Conservation (phyloP, 2,113 vertebrate species). For the Anolis carolinensis region DNA sequence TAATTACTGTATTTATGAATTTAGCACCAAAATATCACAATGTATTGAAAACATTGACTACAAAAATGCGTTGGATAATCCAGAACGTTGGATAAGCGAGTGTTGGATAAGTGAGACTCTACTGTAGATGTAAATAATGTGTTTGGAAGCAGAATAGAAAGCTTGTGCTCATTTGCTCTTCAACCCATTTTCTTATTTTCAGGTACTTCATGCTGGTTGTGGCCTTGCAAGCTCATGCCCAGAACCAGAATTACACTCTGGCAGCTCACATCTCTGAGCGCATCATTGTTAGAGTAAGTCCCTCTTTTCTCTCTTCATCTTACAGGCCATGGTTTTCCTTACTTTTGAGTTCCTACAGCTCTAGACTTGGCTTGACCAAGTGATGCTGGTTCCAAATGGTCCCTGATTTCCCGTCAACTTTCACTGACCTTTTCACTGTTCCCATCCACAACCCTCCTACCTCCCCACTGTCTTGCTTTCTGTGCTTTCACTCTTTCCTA, state of each 20-base stretch:
- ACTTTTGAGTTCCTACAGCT: rapidly evolving
- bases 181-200: slow-evolving; percentile 2
- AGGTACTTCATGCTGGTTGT: slow-evolving; percentile 99
- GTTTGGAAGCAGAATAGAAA: background rate
- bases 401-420: background rate
- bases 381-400: background rate
- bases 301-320: slow-evolving; percentile 3
- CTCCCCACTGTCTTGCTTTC: background rate
- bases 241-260: slow-evolving; percentile 94
- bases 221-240: slow-evolving; percentile 91
- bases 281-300: slow-evolving; percentile 96
- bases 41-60: too few relatives aligned
- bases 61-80: too few relatives aligned
- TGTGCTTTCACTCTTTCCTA: background rate
- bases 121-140: too few relatives aligned
- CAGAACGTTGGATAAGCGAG: too few relatives aligned
- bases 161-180: background rate
- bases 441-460: background rate
- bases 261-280: slow-evolving; percentile 97
- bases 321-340: background rate
- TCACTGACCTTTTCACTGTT: background rate
- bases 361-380: background rate
- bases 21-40: too few relatives aligned
- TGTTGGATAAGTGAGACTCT: too few relatives aligned
- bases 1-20: too few relatives aligned